phyloP scores from a whole-genome alignment of 2,888 invertebrate species.

The Drosophila vallismaia region DNA sequence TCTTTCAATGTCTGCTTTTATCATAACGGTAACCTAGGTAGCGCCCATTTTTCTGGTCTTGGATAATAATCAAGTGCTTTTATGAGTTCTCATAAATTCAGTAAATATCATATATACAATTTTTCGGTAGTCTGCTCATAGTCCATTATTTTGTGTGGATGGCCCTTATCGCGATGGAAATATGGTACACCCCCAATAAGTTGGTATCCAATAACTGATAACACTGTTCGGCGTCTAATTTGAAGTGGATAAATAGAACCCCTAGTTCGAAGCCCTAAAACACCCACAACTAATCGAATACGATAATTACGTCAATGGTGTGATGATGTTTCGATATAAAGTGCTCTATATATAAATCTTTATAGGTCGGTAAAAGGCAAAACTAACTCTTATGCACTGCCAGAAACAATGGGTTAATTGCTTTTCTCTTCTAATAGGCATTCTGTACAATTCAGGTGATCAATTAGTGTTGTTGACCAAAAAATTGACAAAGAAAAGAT shows the following conservation, averaged over 20 bases:
- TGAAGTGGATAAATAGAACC: conserved; percentile 11
- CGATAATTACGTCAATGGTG: conserved; percentile 22
- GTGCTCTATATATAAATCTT: conserved; percentile 8
- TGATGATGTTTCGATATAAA: neutral
- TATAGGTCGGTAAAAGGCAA: conserved; percentile 12
- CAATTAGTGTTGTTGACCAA: conserved; percentile 24
- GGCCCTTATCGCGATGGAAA: conserved; percentile 11
- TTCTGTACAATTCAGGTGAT: conserved; percentile 25
- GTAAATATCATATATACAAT: conserved; percentile 1
- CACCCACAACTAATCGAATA: conserved; percentile 16
- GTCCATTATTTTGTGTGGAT: neutral
- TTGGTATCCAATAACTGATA: conserved; percentile 25
- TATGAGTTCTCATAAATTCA: conserved; percentile 13
- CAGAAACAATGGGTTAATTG: conserved; percentile 28
- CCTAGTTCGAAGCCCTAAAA: conserved; percentile 9
- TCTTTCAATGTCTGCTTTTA: neutral
- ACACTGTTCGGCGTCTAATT: neutral
- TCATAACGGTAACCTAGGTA: neutral
- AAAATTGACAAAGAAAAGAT: conserved; percentile 5
- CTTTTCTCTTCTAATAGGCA: neutral
- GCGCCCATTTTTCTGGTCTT: neutral
- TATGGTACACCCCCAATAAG: conserved; percentile 25
- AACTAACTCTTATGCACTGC: conserved; percentile 44
- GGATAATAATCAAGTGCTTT: neutral
- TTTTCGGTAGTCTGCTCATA: conserved; percentile 1